Evolutionary conservation across 2,888 invertebrate genomes (phyloP).

Genomic region (Camptogramma bilineatum): DNA sequence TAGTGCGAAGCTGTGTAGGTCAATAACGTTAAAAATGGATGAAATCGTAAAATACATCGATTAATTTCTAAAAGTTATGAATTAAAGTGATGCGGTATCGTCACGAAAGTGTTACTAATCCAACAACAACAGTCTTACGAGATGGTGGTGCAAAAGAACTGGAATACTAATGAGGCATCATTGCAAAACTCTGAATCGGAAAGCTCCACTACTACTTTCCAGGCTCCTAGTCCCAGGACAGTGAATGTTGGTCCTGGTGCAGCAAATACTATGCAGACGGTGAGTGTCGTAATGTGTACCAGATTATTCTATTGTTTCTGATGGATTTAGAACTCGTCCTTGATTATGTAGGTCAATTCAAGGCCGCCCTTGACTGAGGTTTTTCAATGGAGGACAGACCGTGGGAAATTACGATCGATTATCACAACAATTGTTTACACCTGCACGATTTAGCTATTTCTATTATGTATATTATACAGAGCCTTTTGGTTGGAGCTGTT

Average conservation of each 20-base stretch:
- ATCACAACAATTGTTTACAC: slow-evolving; percentile 3
- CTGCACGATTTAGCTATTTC: background rate
- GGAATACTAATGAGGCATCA: slow-evolving; percentile 67
- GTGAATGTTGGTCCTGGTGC: slow-evolving; percentile 60
- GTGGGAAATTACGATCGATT: slow-evolving; percentile 26
- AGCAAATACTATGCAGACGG: slow-evolving; percentile 70
- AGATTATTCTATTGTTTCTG: background rate
- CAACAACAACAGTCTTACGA: slow-evolving; percentile 52
- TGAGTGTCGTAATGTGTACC: slow-evolving; percentile 46
- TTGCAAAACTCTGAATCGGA: slow-evolving; percentile 63
- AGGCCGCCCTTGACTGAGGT: slow-evolving; percentile 40
- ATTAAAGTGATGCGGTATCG: slow-evolving; percentile 40
- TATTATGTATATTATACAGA: too few species aligned
- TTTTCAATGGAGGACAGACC: slow-evolving; percentile 35
- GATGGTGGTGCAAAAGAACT: slow-evolving; percentile 81
- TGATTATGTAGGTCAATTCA: slow-evolving; percentile 40
- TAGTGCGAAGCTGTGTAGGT: too few species aligned
- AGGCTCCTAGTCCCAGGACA: slow-evolving; percentile 71
- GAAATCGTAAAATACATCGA: background rate
- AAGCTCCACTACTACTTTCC: slow-evolving; percentile 65
- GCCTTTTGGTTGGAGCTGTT: background rate
- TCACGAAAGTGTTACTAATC: slow-evolving; percentile 40
- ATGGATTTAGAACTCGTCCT: slow-evolving; percentile 28
- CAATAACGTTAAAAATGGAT: background rate
- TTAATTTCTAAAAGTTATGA: slow-evolving; percentile 33